Evolutionary conservation across 2,888 invertebrate genomes (phyloP).

Genomic region (Thumatha senex): DNA sequence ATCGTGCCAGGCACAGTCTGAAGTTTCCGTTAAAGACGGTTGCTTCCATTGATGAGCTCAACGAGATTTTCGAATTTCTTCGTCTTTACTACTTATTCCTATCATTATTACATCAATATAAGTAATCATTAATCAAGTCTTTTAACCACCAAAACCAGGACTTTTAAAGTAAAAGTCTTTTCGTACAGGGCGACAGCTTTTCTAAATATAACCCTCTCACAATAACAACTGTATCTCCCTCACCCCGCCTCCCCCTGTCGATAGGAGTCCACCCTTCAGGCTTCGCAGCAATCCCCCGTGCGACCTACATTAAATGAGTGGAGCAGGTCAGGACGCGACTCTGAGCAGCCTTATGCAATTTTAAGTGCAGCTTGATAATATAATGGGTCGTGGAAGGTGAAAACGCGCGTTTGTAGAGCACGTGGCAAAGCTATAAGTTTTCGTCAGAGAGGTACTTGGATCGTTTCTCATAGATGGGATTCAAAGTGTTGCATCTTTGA

Average conservation of each 20-base stretch:
- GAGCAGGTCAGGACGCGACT: constrained; percentile 17
- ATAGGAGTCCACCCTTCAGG: constrained; percentile 17
- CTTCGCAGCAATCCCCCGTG: constrained; percentile 29
- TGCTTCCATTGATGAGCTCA: no score
- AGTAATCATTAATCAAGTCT: no score
- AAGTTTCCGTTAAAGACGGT: no score
- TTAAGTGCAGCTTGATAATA: constrained; percentile 17
- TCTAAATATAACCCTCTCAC: constrained; percentile 65
- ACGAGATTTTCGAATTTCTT: no score
- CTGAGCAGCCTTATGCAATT: constrained; percentile 19
- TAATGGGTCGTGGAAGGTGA: neutral
- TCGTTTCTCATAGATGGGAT: no score
- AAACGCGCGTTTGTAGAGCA: neutral
- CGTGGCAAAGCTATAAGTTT: no score
- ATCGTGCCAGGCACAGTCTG: no score
- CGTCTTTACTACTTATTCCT: no score
- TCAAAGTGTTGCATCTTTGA: no score
- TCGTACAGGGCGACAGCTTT: constrained; percentile 53
- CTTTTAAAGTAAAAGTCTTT: constrained; percentile 11
- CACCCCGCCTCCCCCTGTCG: constrained; percentile 3
- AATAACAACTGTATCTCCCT: constrained; percentile 48
- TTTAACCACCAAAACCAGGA: no score
- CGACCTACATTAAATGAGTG: constrained; percentile 46
- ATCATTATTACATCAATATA: no score
- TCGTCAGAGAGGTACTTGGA: no score